phyloP scores from a whole-genome alignment of 2,113 vertebrate genomes.

The Setophaga petechia region DNA sequence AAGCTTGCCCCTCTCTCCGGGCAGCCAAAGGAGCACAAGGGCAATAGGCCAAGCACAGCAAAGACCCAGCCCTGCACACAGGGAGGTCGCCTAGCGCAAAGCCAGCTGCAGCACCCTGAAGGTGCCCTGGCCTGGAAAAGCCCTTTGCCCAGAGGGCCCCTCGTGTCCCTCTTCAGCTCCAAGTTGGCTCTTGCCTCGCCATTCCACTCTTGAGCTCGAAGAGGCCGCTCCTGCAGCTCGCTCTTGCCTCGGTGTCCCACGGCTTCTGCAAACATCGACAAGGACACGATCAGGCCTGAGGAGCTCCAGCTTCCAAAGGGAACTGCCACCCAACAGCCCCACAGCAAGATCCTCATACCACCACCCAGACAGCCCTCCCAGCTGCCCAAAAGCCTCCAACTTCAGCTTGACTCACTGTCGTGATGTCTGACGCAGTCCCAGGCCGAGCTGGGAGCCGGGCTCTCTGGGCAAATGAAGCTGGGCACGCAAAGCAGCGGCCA shows the following conservation, averaged over 20 bases:
- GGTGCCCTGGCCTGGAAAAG: not conserved
- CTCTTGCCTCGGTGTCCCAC: fast-evolving
- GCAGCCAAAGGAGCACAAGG: not conserved
- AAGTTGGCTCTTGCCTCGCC: not conserved
- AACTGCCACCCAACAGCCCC: not conserved
- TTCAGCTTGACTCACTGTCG: not conserved
- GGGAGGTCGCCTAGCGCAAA: too few relatives aligned
- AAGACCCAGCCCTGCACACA: not conserved
- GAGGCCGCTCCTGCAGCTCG: too few relatives aligned
- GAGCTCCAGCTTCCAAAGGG: not conserved
- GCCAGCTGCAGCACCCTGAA: too few relatives aligned
- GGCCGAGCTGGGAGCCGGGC: fast-evolving
- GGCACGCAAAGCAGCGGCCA: not conserved
- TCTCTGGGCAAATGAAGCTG: not conserved
- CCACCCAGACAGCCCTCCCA: not conserved
- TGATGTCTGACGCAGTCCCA: fast-evolving
- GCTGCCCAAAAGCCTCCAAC: not conserved
- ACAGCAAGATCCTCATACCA: too few relatives aligned
- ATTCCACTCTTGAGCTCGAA: too few relatives aligned
- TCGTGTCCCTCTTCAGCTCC: not conserved
- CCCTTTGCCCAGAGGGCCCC: too few relatives aligned
- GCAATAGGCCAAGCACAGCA: not conserved
- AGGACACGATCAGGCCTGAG: too few relatives aligned
- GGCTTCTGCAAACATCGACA: fast-evolving
- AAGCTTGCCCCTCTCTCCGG: not conserved